Conservation (phyloP, 2,113 vertebrate genomes). For the Setophaga petechia region DNA sequence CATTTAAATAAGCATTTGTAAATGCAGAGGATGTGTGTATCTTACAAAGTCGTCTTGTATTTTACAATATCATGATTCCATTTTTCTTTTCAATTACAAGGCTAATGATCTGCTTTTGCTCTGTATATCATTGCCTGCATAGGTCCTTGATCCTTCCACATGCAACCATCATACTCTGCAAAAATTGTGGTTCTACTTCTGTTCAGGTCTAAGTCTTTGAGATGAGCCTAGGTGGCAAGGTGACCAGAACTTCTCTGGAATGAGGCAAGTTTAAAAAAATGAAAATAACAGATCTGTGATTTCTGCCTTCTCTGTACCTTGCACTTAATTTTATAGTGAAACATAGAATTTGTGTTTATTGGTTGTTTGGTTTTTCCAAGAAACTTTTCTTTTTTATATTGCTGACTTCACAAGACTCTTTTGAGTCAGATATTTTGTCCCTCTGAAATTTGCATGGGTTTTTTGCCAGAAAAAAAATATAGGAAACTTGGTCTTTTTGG, state of each 20-base stretch:
- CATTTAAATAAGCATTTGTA: not conserved
- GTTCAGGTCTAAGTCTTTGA: not conserved
- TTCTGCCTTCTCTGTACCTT: not conserved
- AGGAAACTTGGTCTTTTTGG: not conserved
- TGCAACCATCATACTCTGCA: not conserved
- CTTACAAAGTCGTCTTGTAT: not conserved
- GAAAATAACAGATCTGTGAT: not conserved
- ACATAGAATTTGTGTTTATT: not conserved
- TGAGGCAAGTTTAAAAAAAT: not conserved
- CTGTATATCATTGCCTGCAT: not conserved
- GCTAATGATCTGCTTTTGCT: not conserved
- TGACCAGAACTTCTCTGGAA: not conserved
- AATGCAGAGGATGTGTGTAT: not conserved
- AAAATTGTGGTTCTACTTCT: not conserved
- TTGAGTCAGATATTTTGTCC: not conserved
- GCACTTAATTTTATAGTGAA: not conserved
- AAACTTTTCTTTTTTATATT: not conserved
- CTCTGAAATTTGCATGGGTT: not conserved
- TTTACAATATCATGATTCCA: not conserved
- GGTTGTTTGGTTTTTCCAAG: not conserved
- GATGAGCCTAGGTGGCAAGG: not conserved
- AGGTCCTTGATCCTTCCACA: not conserved
- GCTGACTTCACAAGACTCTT: not conserved
- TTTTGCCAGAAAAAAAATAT: constrained; percentile 2
- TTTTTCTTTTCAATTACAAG: not conserved